Evolutionary conservation across 2,888 invertebrate genomes (phyloP), one percentile per base, ranked within the genome.

Genomic region (Noctua fimbriata): DNA sequence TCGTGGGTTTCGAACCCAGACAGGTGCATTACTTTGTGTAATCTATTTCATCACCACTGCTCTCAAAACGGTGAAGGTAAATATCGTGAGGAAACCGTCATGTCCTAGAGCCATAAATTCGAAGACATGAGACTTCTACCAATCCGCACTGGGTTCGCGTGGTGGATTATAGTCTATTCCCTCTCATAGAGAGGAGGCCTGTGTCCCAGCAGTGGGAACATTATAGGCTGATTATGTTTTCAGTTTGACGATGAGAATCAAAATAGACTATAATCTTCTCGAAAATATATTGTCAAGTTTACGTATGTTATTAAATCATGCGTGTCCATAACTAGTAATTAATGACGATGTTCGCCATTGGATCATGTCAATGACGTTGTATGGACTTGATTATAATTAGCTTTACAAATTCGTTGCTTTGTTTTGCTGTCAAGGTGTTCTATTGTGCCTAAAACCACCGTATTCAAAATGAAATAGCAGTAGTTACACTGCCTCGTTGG

Each of bases 301-400:
- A 63, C 32, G 58, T 67, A 1, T 58, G n/a, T 72, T 60, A 84
- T 82, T 84, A 69, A 80, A 67, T 84, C 49, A 78, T 47, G 76
- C 41, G 65, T 47, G 47, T 44, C 44, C n/a, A 52, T 85, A 84
- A 81, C 81, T 75, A 71, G 60, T 69, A 63, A 85, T 79, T 79
- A 79, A 69, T 73, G 66, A 47, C 58, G 32, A 14, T 52, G 47
- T 24, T n/a, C 16, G 44, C 73, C 18, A 58, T 73, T 67, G 70
- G 14, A 78, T 63, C 41, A 58, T 60, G 69, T n/a, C 70, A 75
- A 73, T 73, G 47, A 58, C 41, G 16, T 69, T 52, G 6, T 69
- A 69, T 63, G n/a, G 63, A 69, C 16, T 32, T 49, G 16, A 47
- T 36, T 71, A 44, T 60, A 70, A 83, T 83, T 63, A 60, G 52